phyloP scores from a whole-genome alignment of 1,140 invertebrate genomes.

The Lerema accius region DNA sequence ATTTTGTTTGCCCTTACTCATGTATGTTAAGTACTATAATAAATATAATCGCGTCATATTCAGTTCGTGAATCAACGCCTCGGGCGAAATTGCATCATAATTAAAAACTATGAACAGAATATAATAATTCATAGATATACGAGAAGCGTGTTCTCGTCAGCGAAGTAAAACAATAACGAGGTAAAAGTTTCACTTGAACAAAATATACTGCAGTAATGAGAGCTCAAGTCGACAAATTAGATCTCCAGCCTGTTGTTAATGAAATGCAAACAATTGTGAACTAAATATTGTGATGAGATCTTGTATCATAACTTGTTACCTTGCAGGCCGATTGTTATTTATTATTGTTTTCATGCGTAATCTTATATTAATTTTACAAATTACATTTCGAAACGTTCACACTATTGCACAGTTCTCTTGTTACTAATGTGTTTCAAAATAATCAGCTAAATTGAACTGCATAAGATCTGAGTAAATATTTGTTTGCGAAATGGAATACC shows the following conservation, averaged over 20 bases:
- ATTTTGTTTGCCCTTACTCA: neutral
- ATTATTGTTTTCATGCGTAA: no score
- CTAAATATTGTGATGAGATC: constrained; percentile 60
- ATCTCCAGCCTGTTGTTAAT: constrained; percentile 65
- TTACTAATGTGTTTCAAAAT: no score
- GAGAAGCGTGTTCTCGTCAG: neutral
- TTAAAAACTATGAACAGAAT: constrained; percentile 22
- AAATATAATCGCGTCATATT: neutral
- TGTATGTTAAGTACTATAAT: neutral
- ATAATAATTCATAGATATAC: no score
- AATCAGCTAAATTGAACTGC: no score
- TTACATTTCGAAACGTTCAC: no score
- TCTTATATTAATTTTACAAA: no score
- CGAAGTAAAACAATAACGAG: constrained; percentile 20
- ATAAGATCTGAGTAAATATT: no score
- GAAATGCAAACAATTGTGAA: constrained; percentile 69
- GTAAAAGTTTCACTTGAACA: constrained; percentile 34
- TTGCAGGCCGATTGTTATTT: constrained; percentile 36
- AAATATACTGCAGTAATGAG: constrained; percentile 48
- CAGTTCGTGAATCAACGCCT: constrained; percentile 9
- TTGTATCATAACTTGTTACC: constrained; percentile 47
- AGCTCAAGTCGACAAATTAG: constrained; percentile 65
- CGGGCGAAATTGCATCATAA: constrained; percentile 12
- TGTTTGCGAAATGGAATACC: no score
- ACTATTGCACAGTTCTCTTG: no score